Conservation (phyloP, 2,113 vertebrate genomes). For the Apus apus region DNA sequence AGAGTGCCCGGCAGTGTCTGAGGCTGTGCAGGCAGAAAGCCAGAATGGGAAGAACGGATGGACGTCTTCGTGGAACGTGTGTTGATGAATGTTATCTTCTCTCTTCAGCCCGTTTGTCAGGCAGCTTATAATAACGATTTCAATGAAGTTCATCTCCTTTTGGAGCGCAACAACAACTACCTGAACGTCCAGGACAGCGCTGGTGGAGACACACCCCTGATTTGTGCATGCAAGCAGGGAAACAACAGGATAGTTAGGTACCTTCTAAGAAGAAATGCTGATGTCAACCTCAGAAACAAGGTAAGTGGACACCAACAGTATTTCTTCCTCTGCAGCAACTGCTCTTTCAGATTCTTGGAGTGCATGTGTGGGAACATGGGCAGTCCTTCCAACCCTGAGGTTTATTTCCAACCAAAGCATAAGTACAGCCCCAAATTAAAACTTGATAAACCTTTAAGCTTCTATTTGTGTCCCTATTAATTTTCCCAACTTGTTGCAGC, state of each 20-base stretch:
- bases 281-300: conserved; percentile 86
- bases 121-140: conserved; percentile 86
- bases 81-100: neutral
- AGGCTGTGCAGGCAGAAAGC: neutral
- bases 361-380: too few relatives aligned
- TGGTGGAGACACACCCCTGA: conserved; percentile 88
- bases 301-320: conserved; percentile 63
- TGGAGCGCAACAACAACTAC: conserved; percentile 58
- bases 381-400: neutral
- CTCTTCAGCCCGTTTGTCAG: conserved; percentile 86
- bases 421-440: neutral
- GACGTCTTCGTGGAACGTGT: neutral
- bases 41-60: neutral
- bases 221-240: conserved; percentile 85
- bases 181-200: conserved; percentile 81
- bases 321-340: neutral
- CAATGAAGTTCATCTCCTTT: conserved; percentile 72
- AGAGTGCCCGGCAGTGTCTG: neutral
- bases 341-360: neutral
- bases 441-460: neutral
- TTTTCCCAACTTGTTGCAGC: neutral
- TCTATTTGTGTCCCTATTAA: neutral
- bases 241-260: conserved; percentile 77
- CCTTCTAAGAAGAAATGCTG: conserved; percentile 82
- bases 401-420: neutral